Base-by-base conservation (phyloP, 2,797 vertebrate species). In the Toxotes lorentzi region DNA sequence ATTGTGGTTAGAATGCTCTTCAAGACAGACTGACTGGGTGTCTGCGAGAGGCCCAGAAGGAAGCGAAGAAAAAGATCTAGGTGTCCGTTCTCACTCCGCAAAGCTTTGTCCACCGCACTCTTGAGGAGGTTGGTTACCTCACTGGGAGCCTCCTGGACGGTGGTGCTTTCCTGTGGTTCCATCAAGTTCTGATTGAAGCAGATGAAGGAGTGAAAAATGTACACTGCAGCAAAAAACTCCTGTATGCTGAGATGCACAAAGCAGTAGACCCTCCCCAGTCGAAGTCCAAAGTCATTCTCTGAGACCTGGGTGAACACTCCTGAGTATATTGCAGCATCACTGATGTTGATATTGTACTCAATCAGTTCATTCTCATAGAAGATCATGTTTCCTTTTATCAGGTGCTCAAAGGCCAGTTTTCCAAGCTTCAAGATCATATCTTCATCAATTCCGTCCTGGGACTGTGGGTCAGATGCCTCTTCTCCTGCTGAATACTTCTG, bases 231-330 rank as follows among this genome's bases (percentile, higher is more conserved):
- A 47, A 88, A 72, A 66, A 70, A 86, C 74, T 88, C 87, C 43
- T 88, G 87, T 27, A 86, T 58, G 53, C 82, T 84, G 41, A 86
- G 76, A 72, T 88, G 86, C 41, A 88, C 86, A 1, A 87, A 87
- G 73, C 57, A 48, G 5, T 70, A 86, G 7, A 66, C 60, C n/a
- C 17, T 81, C 62, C 43, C 64, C 57, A 40, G 47, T 38, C 67
- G 19, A 17, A 81, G 2, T 58, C 70, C 59, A 1, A 35, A 62
- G 3, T 84, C 67, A 11, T 34, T 40, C 54, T 66, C 10, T 0
- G 69, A 79, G 45, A 84, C 54, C 64, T 86, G 32, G 1, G 87
- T 84, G 57, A 79, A 86, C 5, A 88, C 8, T 30, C 87, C 87
- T 43, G 84, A 88, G 9, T 65, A 60, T 16, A 74, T 7, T 14